phyloP scores from a whole-genome alignment of 2,113 vertebrate species.

The Meles meles region DNA sequence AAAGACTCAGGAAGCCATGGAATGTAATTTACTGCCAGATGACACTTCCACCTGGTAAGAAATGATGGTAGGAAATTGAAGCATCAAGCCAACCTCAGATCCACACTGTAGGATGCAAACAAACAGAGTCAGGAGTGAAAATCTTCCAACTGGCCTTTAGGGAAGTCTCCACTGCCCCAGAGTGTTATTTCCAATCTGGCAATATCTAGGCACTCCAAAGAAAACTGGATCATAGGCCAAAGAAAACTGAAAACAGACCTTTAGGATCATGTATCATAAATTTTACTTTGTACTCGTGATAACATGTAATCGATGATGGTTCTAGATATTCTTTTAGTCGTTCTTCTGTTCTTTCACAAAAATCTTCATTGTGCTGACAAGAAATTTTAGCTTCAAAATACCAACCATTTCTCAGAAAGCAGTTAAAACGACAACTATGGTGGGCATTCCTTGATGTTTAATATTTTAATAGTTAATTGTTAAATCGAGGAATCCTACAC shows the following conservation, averaged over 20 bases:
- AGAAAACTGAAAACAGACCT: not conserved
- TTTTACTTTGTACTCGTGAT: not conserved
- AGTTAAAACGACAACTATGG: not conserved
- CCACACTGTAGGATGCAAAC: accelerated
- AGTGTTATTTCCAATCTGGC: not conserved
- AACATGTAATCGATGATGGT: not conserved
- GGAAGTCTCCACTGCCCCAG: not conserved
- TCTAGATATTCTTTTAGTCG: not conserved
- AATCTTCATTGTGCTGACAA: not conserved
- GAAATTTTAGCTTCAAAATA: not conserved
- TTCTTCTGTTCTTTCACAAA: not conserved
- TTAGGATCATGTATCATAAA: not conserved
- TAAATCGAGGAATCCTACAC: not conserved
- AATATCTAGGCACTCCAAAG: not conserved
- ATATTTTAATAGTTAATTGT: not conserved
- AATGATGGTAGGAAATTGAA: accelerated
- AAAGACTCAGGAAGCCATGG: not conserved
- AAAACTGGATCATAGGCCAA: not conserved
- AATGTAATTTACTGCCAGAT: not conserved
- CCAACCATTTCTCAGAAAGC: not conserved
- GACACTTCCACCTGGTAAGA: too few relatives aligned
- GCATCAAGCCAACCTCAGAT: accelerated
- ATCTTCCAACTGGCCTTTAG: too few relatives aligned
- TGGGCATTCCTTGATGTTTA: not conserved
- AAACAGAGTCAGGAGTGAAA: not conserved